These are phyloP conservation scores for Neoaliturus tenellus DNA, from an alignment of 2,888 invertebrate genomes.

Conservation along the genomic window DNA sequence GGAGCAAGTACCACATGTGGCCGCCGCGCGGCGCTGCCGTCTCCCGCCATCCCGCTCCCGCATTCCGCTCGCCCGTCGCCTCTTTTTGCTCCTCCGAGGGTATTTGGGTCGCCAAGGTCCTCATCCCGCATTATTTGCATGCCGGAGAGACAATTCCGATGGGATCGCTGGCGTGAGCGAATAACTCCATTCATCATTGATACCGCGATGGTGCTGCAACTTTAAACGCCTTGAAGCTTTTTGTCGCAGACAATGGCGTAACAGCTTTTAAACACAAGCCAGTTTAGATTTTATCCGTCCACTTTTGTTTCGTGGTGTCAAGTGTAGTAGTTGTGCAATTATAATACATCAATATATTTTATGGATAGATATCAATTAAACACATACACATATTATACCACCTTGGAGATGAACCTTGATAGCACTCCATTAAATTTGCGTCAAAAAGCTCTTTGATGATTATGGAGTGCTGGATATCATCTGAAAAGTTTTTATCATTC, in stretches of 20 bases:
- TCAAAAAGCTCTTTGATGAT: no score
- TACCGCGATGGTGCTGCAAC: neutral
- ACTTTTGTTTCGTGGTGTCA: neutral
- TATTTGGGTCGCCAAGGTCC: constrained; percentile 30
- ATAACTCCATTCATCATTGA: constrained; percentile 23
- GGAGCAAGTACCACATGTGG: neutral
- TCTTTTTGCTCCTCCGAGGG: neutral
- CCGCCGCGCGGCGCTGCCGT: neutral
- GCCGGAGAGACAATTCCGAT: constrained; percentile 20
- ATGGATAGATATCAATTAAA: no score
- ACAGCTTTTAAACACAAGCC: neutral
- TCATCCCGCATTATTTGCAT: constrained; percentile 25
- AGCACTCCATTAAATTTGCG: no score
- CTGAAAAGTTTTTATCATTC: no score
- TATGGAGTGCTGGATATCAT: no score
- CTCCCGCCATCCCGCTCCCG: neutral
- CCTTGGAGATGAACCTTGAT: no score
- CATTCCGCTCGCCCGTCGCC: constrained; percentile 14
- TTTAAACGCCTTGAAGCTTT: neutral
- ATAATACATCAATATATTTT: no score
- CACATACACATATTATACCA: no score
- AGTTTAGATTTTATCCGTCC: neutral
- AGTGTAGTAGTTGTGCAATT: neutral
- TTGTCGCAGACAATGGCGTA: neutral
- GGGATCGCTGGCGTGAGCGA: constrained; percentile 7